These are phyloP conservation scores for Drosophila eugracilis DNA, from an alignment of 1,140 invertebrate genomes.

Conservation along the genomic window DNA sequence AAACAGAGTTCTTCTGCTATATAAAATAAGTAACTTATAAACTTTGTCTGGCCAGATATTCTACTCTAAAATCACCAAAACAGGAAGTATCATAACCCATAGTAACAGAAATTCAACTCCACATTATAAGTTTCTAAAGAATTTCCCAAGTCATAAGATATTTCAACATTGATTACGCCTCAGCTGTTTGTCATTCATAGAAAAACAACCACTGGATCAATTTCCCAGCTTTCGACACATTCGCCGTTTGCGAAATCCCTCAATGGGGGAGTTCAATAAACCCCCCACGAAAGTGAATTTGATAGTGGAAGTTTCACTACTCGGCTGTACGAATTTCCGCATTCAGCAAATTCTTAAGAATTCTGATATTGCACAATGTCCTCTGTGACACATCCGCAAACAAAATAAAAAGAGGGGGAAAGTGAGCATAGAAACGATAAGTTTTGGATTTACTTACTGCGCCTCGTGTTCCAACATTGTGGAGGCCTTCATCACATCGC, in stretches of 20 bases:
- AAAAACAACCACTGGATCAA: slow-evolving; percentile 5
- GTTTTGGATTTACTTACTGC: slow-evolving; percentile 90
- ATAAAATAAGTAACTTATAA: not conserved
- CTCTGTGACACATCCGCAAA: slow-evolving; percentile 24
- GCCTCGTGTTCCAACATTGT: slow-evolving; percentile 99
- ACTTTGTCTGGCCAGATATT: too few species aligned
- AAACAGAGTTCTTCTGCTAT: not conserved
- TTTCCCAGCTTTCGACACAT: slow-evolving; percentile 18
- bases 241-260: slow-evolving; percentile 13
- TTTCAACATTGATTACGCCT: not conserved
- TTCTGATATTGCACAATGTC: slow-evolving; percentile 21
- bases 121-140: not conserved
- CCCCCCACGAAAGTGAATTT: slow-evolving; percentile 33
- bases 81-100: slow-evolving; percentile 2
- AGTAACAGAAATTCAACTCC: not conserved
- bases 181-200: slow-evolving; percentile 25
- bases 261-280: slow-evolving; percentile 44
- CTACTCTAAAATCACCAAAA: not conserved
- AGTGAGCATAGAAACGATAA: slow-evolving; percentile 13
- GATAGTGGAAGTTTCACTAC: slow-evolving; percentile 39
- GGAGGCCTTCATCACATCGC: slow-evolving; percentile 99
- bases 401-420: not conserved
- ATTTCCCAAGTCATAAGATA: not conserved
- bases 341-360: slow-evolving; percentile 54
- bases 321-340: slow-evolving; percentile 18